These are phyloP conservation scores for Sceloporus undulatus DNA, from an alignment of 2,113 vertebrate genomes.

Conservation along the genomic window DNA sequence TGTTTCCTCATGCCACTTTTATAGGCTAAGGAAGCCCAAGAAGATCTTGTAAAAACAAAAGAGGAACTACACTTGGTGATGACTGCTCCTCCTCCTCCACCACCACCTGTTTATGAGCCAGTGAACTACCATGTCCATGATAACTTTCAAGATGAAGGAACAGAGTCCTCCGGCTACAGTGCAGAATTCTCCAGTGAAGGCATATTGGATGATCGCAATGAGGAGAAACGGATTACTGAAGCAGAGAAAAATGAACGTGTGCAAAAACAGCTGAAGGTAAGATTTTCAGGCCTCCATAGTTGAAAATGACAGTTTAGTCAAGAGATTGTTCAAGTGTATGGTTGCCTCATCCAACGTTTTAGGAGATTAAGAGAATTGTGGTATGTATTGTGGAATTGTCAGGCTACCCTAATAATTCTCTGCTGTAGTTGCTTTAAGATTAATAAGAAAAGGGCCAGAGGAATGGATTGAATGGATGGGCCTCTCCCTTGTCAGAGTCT, in stretches of 20 bases:
- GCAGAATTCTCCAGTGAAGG: constrained; percentile 88
- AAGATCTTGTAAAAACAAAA: constrained; percentile 89
- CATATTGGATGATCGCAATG: constrained; percentile 87
- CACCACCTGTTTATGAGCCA: constrained; percentile 83
- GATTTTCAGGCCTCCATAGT: neutral
- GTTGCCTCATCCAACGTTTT: neutral
- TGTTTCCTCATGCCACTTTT: constrained; percentile 22
- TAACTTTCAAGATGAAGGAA: constrained; percentile 84
- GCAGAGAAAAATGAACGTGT: constrained; percentile 94
- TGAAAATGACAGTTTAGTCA: neutral
- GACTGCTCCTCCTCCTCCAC: constrained; percentile 83
- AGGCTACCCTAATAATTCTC: neutral
- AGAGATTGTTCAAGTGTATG: neutral
- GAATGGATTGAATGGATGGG: neutral
- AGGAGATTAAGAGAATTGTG: neutral
- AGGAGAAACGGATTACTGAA: constrained; percentile 92
- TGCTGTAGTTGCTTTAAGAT: neutral
- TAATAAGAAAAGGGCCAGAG: neutral
- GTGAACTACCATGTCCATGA: constrained; percentile 83
- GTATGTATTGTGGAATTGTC: too few species aligned
- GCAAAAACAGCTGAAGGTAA: constrained; percentile 92
- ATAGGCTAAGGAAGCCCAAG: constrained; percentile 90
- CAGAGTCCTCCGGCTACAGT: constrained; percentile 86
- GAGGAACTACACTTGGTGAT: constrained; percentile 91
- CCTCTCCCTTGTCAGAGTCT: neutral